Evolutionary conservation across 2,113 vertebrate genomes (phyloP).

Genomic region (Pygoscelis adeliae): DNA sequence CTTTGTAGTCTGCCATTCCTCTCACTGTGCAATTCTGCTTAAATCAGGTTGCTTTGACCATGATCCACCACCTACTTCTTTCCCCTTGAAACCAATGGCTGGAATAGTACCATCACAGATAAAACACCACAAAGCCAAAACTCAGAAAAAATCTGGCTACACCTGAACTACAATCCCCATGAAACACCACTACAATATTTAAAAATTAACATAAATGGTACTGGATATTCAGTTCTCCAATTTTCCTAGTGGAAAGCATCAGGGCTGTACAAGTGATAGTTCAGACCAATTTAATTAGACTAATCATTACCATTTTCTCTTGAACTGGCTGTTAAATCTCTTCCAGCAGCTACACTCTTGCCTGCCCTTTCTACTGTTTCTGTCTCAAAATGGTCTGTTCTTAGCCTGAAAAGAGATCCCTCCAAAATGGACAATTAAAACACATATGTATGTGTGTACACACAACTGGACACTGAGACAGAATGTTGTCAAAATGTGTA

Average conservation of each 20-base stretch:
- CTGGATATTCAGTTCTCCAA: background rate
- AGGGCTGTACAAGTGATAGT: background rate
- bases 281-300: background rate
- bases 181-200: background rate
- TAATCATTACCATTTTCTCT: background rate
- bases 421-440: background rate
- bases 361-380: background rate
- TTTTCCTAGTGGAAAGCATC: background rate
- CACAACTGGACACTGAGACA: background rate
- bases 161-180: background rate
- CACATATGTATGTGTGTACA: background rate
- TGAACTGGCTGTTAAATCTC: background rate
- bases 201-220: background rate
- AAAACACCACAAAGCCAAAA: background rate
- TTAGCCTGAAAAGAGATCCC: background rate
- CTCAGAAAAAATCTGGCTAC: rapidly evolving
- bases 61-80: background rate
- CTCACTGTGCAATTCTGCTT: background rate
- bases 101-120: background rate
- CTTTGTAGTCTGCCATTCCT: background rate
- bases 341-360: background rate
- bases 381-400: background rate
- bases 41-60: background rate
- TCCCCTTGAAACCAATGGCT: background rate
- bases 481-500: background rate